Evolutionary conservation across 1,140 invertebrate genomes (phyloP), one percentile per base, ranked within the genome.

Genomic region (Lordiphosa collinella): DNA sequence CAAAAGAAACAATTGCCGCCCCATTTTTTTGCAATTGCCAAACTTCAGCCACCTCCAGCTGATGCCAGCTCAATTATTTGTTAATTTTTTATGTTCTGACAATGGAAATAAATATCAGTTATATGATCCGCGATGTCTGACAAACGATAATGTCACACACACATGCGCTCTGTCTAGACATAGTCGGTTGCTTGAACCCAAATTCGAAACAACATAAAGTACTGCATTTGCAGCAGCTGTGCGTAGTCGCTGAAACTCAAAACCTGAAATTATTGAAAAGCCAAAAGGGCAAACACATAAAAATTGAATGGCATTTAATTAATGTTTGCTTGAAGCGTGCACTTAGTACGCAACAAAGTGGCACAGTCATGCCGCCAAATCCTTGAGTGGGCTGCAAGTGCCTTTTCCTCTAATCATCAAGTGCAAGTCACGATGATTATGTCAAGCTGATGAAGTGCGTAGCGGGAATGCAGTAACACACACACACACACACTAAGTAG

Each of bases 351-450:
- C 16, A 10, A 10, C 32, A 62, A 67, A 47, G 48, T 44, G 44
- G 14, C 53, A 32, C 22, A 58, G 48, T 68, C 65, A 68, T 68
- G 54, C 18, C 38, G 38, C 35, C 53, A 62, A 63, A 67, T 62
- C 59, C 52, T 37, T 46, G 34, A 68, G 65, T 63, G 65, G 65
- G 53, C 50, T 11, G 36, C 53, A 40, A 59, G 49, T 49, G 49
- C 2, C 18, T 22, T 22, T 22, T 22, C 18, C 18, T 3, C 18
- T 22, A 22, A 22, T 22, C 18, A 22, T 36, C 12, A 18, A 10
- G 10, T 50, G 65, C 65, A 68, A 68, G 60, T 68, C 65, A 68
- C 46, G 60, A 54, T 68, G 65, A 68, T 68, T 58, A 68, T 53
- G 60, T 64, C 49, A 60, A 64, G 43, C 65, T 68, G 65, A 68